Evolutionary conservation across 2,888 invertebrate species (phyloP), one percentile per base, ranked within the genome.

Genomic region (Noctua fimbriata): DNA sequence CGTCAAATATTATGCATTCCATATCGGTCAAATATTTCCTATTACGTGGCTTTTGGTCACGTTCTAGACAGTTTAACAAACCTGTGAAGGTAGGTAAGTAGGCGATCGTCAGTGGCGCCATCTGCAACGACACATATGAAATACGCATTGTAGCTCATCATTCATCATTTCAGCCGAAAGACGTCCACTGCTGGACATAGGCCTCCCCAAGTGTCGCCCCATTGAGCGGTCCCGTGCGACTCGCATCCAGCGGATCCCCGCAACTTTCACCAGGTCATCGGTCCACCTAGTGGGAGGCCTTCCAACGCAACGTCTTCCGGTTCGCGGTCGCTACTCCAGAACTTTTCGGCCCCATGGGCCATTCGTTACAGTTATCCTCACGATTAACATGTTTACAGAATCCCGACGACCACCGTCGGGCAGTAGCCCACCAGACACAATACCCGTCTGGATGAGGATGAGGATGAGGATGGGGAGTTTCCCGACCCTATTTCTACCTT

Each of bases 1-100:
- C 71, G 79, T 81, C 84, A 78, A 14, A 16, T 84, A 6, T 83
- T 83, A 28, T 78, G 78, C 69, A 81, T 81, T 78, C 81, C 78
- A 32, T 70, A n/a, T 36, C 65, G 55, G 65, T 83, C 58, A 83
- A 83, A 76, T 77, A 77, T 77, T 76, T 58, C 49, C 10, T 32
- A 77, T 49, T 32, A 16, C 36, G n/a, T 18, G 32, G 21, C 66
- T 49, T 49, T 80, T 21, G n/a, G 49, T 1, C 14, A 32, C 21
- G 21, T 65, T 71, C 7, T 0, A 32, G 16, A 6, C 18, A 18
- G 14, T 80, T 1, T 49, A 24, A 14, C 28, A 18, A 79, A 4
- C 28, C 1, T 79, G 32, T 1, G 41, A 24, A 36, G 32, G 63
- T 65, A 65, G 65, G 65, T 32, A 63, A 36, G 36, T n/a, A 6